These are phyloP conservation scores for Pandion haliaetus DNA, from an alignment of 2,113 vertebrate genomes.

Conservation along the genomic window DNA sequence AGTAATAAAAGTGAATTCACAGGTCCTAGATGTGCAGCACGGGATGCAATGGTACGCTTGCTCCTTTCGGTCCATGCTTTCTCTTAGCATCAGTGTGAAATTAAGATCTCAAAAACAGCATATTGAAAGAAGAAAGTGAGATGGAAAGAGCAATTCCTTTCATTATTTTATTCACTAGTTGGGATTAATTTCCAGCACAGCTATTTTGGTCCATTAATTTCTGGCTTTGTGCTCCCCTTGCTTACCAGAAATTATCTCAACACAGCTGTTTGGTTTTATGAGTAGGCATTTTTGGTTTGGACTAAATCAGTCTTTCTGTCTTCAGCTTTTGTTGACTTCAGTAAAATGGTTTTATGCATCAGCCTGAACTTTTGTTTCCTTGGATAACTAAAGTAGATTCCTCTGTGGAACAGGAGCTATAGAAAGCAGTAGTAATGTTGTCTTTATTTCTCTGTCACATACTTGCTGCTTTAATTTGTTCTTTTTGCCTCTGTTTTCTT, in stretches of 20 bases:
- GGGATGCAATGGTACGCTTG: neutral
- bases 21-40: neutral
- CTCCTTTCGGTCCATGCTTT: rapidly evolving
- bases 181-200: neutral
- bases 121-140: neutral
- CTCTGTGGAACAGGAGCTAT: neutral
- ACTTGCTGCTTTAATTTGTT: neutral
- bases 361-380: neutral
- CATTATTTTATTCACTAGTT: neutral
- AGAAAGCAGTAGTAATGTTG: neutral
- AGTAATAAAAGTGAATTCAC: neutral
- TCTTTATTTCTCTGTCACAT: neutral
- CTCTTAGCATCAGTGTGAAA: neutral
- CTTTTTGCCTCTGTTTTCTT: neutral
- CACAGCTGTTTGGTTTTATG: neutral
- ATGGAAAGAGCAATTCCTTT: neutral
- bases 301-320: neutral
- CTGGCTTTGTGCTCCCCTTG: neutral
- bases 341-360: neutral
- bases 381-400: neutral
- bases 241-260: conserved; percentile 11
- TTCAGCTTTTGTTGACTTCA: neutral
- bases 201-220: neutral
- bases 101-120: neutral
- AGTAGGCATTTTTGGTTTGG: neutral